Conservation (phyloP, 2,113 vertebrate genomes). For the Bos taurus region ARS-UCD2.0 NC_037346.1:63162001-63162500, state of each 20-base stretch:
- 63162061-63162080: not conserved
- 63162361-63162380: not conserved
- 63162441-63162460: not conserved
- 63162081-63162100: not conserved
- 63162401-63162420: not conserved
- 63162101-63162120: slow-evolving; percentile 16
- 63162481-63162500: not conserved
- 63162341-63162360: not conserved
- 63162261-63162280: not conserved
- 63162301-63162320: not conserved
- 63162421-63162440: not conserved
- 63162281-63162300: not conserved
- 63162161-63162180: not conserved
- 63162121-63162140: not conserved
- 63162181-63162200: not conserved
- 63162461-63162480: not conserved
- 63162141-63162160: not conserved
- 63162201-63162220: not conserved
- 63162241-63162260: not conserved
- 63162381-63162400: not conserved
- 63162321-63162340: not conserved
- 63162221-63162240: not conserved
- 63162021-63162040: not conserved
- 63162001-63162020: slow-evolving; percentile 1
- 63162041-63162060: not conserved